Percentiles rank a stretch among this genome's conserved stretches.
Conservation (phyloP, 2,113 vertebrate genomes). For the Oxygymnocypris stewartii region DNA sequence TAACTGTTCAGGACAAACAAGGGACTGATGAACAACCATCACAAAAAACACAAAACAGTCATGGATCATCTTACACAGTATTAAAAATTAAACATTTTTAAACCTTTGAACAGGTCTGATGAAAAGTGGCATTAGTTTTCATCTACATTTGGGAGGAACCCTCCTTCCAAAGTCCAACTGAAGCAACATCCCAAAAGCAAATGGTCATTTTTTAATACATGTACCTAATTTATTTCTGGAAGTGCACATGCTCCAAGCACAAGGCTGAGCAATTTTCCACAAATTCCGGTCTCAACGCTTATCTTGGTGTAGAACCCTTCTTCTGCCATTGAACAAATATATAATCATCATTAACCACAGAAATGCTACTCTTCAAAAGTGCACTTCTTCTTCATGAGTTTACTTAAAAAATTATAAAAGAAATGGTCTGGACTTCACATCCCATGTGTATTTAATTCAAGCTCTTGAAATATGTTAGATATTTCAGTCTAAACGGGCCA, state of each 20-base stretch:
- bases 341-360: conserved; percentile 64
- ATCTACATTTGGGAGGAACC: conserved; percentile 7
- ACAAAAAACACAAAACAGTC: too few species aligned
- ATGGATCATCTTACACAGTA: too few species aligned
- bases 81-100: too few species aligned
- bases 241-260: background rate
- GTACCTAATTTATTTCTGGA: conserved; percentile 26
- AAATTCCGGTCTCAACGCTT: conserved; percentile 56
- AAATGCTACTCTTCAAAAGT: conserved; percentile 63
- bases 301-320: conserved; percentile 63
- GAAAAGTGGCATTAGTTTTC: background rate
- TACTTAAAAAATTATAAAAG: conserved; percentile 23
- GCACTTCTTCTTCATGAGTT: conserved; percentile 62
- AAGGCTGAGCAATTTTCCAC: conserved; percentile 36
- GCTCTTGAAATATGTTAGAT: conserved; percentile 14
- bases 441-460: conserved; percentile 20
- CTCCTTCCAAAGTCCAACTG: background rate
- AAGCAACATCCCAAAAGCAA: conserved; percentile 25
- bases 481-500: background rate
- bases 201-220: background rate
- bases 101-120: too few species aligned
- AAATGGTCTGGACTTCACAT: background rate
- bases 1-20: too few species aligned
- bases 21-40: too few species aligned
- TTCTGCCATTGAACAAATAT: conserved; percentile 60